Conservation (phyloP, 2,113 vertebrate species). For the Gobio gobio region DNA sequence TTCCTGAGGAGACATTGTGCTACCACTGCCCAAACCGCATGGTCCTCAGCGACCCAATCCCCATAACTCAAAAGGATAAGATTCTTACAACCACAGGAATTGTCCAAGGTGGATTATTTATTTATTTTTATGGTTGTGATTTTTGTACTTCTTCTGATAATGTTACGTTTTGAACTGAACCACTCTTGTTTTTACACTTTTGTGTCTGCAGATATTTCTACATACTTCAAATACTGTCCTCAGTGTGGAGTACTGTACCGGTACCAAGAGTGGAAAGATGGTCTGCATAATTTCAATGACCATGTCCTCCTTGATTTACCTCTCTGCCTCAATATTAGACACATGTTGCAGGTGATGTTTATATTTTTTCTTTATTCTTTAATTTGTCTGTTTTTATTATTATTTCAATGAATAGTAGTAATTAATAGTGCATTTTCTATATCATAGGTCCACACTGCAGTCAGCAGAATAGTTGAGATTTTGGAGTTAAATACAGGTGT, state of each 20-base stretch:
- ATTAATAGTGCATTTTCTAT: not conserved
- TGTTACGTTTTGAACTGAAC: not conserved
- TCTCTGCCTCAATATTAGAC: not conserved
- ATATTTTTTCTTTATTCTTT: not conserved
- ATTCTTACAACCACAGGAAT: not conserved
- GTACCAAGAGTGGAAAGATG: not conserved
- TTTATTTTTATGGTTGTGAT: not conserved
- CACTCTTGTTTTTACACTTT: not conserved
- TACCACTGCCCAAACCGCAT: not conserved
- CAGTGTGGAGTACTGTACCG: not conserved
- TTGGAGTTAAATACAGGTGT: not conserved
- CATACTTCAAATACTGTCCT: not conserved
- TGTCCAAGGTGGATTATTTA: not conserved
- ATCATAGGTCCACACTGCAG: not conserved
- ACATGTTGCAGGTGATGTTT: not conserved
- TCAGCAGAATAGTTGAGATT: not conserved
- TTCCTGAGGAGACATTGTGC: not conserved
- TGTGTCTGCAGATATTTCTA: constrained; percentile 5
- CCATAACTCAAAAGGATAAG: not conserved
- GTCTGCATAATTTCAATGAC: constrained; percentile 1
- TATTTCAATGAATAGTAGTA: not conserved
- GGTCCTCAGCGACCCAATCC: not conserved
- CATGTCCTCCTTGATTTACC: not conserved
- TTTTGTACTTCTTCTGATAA: constrained; percentile 6
- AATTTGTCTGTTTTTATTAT: not conserved